phyloP scores from a whole-genome alignment of 2,113 vertebrate species.

The Pelvicachromis taeniatus region DNA sequence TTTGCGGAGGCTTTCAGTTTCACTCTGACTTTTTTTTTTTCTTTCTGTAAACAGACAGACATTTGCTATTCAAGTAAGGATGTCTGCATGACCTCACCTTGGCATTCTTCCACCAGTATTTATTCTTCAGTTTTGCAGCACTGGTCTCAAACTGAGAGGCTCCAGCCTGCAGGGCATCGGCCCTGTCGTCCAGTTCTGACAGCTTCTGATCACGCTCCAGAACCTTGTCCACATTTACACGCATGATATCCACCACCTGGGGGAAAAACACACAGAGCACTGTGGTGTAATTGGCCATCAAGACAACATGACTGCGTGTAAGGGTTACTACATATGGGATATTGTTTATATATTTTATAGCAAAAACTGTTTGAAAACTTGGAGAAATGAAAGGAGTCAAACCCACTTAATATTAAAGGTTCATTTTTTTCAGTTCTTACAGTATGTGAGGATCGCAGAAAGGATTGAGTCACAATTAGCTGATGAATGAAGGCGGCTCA shows the following conservation, averaged over 20 bases:
- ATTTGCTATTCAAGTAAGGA: background rate
- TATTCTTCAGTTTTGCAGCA: conserved; percentile 91
- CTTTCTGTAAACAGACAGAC: background rate
- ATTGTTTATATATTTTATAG: background rate
- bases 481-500: background rate
- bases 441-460: background rate
- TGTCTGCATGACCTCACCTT: conserved; percentile 73
- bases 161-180: conserved; percentile 79
- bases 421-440: background rate
- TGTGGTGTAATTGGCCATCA: background rate
- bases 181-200: conserved; percentile 82
- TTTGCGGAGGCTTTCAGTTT: background rate
- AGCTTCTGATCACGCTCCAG: conserved; percentile 97
- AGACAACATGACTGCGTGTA: background rate
- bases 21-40: background rate
- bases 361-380: background rate
- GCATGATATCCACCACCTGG: conserved; percentile 96
- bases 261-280: background rate
- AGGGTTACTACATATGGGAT: background rate
- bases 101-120: conserved; percentile 96
- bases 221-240: conserved; percentile 97
- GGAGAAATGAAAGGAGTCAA: background rate
- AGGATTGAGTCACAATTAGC: background rate
- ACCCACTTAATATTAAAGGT: background rate
- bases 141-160: conserved; percentile 98